Evolutionary conservation across 2,888 invertebrate genomes (phyloP), one percentile per base, ranked within the genome.

Genomic region (Apamea monoglypha): DNA sequence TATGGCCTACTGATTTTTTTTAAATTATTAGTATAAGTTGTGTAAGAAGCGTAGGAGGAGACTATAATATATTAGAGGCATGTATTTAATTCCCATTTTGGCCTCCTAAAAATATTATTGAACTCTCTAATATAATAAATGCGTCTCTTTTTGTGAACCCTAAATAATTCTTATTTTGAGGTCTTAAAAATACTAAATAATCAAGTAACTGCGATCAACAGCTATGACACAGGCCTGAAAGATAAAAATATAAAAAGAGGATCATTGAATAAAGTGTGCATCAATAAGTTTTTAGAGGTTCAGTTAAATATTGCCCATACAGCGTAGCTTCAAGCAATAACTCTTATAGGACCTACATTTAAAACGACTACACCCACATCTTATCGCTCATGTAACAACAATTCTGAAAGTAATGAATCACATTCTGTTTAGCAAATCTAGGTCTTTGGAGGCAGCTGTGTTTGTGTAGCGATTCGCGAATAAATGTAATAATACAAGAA

Each of bases 391-490:
- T 64, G 76, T 64, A 44, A 80, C 64, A 56, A 68, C 74, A 47
- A 14, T 72, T 66, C 64, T 74, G 29, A 44, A 75, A 40, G 68
- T 70, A 56, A 85, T 80, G 72, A 85, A 85, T 83, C 83, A 73
- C 53, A 71, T 64, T 74, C 83, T 83, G 74, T 85, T 77, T 50
- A 12, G 21, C 40, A 80, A 81, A 80, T 75, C 84, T 78, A 84
- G 86, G 63, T 77, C 64, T 77, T 47, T 67, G 50, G 44, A 64
- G 53, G 29, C 87, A 87, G 80, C 87, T 87, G 87, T 87, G 80
- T 78, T 87, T 83, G 78, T 61, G 36, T 25, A 74, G 59, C 21
- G 56, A 74, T 32, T 63, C 59, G 69, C 53, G 32, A 74, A 67
- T 75, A 61, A 67, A 72, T 59, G 14, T 74, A 68, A 66, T 64